Evolutionary conservation across 2,113 vertebrate genomes (phyloP), one percentile per base, ranked within the genome.

Genomic region (Gadus macrocephalus): DNA sequence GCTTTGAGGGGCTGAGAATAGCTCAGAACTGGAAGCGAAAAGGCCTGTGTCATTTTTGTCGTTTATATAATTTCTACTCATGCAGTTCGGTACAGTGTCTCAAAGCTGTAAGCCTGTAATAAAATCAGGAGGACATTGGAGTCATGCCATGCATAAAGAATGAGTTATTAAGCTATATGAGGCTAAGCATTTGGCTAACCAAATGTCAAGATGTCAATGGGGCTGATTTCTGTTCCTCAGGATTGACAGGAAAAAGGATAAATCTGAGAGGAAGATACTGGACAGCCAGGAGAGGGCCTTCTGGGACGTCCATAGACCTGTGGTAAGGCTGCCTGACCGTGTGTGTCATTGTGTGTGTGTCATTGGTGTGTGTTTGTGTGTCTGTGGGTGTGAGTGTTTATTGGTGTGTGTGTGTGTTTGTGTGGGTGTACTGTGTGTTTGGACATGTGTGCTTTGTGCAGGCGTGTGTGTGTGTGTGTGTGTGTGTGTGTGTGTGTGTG

Each of bases 201-300:
- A 9, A 49, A 49, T 14, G 42, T 9, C 42, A 9, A 1, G 42
- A 14, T 49, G 7, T 49, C 42, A 49, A 9, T 9, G 9, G 8
- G 42, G 78, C 74, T 84, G 31, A 75, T 86, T 77, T 74, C 59
- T 77, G 78, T 76, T 74, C 59, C 76, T 75, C 89, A 98, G 97
- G 89, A 96, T 99, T 22, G 97, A 99, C 89, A 94, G 96, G 66
- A 99, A 98, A 90, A 98, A 98, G 78, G 96, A 98, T 88, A 98
- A 98, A 91, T 98, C 94, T 0, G 97, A 99, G 91, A 93, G 97
- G 82, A 98, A 99, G 88, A 98, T 99, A 88, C 89, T 98, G 65
- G 97, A 99, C 87, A 99, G 97, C 83, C 97, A 99, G 87, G 97
- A 99, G 86, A 92, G 97, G 88, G 97, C 96, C 71, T 99, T 99